These are phyloP conservation scores for Glaucomys volans DNA, from an alignment of 2,113 vertebrate species.

Conservation along the genomic window DNA sequence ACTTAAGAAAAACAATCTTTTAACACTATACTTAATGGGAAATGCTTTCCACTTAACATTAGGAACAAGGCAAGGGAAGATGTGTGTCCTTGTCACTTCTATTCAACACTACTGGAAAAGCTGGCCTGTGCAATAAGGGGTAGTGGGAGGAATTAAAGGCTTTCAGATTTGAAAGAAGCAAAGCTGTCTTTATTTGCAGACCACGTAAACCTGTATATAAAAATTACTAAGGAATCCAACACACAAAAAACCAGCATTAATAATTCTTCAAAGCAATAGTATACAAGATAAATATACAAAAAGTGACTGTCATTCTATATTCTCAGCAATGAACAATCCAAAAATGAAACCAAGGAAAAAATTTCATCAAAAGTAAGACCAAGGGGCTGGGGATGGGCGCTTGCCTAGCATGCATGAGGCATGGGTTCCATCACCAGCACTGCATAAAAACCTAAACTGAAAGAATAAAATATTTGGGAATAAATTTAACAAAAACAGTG, in stretches of 20 bases:
- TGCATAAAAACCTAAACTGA: too few species aligned
- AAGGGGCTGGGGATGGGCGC: not conserved
- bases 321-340: not conserved
- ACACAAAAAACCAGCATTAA: not conserved
- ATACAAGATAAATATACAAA: not conserved
- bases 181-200: not conserved
- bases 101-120: not conserved
- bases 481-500: not conserved
- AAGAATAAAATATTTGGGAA: not conserved
- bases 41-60: not conserved
- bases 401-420: too few species aligned
- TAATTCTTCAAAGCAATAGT: not conserved
- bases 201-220: not conserved
- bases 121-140: not conserved
- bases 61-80: not conserved
- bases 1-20: not conserved
- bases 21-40: not conserved
- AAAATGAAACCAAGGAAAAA: not conserved
- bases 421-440: too few species aligned
- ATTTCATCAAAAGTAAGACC: not conserved
- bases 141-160: not conserved
- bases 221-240: not conserved
- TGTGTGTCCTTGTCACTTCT: not conserved
- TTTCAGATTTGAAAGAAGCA: conserved; percentile 17
- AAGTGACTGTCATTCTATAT: not conserved